phyloP scores from a whole-genome alignment of 2,113 vertebrate species.

The Ivindomyrus marchei region DNA sequence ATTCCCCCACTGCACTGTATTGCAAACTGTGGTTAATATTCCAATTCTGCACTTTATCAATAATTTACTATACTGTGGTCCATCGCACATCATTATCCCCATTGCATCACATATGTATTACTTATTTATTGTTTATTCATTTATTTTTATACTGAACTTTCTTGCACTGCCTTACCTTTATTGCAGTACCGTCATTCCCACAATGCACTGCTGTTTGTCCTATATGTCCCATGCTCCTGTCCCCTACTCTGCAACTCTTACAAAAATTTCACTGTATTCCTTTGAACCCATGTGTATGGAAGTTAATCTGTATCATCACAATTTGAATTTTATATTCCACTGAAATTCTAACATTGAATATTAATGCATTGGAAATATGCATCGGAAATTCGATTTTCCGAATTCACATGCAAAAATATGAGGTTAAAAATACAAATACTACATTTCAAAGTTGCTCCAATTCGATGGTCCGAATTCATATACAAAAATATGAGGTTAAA shows the following conservation, averaged over 20 bases:
- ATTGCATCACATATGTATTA: not conserved
- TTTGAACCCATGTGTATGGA: too few relatives aligned
- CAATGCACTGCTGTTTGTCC: not conserved
- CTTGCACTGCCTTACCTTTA: not conserved
- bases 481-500: too few relatives aligned
- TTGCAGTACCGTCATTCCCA: not conserved
- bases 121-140: not conserved
- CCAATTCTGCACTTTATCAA: not conserved
- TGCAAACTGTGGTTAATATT: not conserved
- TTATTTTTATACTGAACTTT: not conserved
- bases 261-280: not conserved
- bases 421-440: too few relatives aligned
- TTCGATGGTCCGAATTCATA: too few relatives aligned
- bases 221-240: not conserved
- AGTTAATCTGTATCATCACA: too few relatives aligned
- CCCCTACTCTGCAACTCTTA: not conserved
- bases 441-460: too few relatives aligned
- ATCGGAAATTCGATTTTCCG: too few relatives aligned
- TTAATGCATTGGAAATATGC: too few relatives aligned
- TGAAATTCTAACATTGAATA: too few relatives aligned
- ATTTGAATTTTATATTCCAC: too few relatives aligned
- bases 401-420: too few relatives aligned
- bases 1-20: not conserved
- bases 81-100: not conserved
- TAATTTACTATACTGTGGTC: not conserved